These are phyloP conservation scores for Gymnarchus niloticus DNA, from an alignment of 2,113 vertebrate species.

Conservation along the genomic window DNA sequence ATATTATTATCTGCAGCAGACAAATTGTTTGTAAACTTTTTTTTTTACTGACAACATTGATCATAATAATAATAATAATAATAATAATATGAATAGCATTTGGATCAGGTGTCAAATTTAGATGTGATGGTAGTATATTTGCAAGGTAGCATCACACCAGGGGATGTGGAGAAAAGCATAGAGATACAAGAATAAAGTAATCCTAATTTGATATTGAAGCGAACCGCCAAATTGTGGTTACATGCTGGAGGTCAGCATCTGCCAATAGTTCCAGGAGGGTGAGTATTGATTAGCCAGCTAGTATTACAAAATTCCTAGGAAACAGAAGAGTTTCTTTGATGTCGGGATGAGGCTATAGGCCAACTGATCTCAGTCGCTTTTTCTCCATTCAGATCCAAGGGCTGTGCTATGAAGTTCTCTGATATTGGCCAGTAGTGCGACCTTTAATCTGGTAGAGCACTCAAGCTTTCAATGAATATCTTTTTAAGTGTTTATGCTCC, in stretches of 20 bases:
- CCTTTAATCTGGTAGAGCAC: background rate
- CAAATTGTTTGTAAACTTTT: background rate
- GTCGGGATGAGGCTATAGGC: background rate
- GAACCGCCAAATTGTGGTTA: background rate
- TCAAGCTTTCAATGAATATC: background rate
- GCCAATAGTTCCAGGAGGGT: background rate
- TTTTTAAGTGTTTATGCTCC: background rate
- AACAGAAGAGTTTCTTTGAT: background rate
- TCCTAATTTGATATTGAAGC: background rate
- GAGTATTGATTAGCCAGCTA: background rate
- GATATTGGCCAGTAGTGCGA: background rate
- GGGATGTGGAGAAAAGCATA: background rate
- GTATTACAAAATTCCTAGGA: background rate
- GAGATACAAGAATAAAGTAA: background rate
- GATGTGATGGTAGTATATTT: background rate
- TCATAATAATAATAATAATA: too few species aligned
- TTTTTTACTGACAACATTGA: too few species aligned
- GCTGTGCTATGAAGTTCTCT: background rate
- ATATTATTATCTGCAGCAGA: background rate
- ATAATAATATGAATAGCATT: too few species aligned
- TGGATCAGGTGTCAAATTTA: background rate
- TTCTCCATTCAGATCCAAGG: background rate
- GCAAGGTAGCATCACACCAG: background rate
- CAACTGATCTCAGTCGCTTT: background rate
- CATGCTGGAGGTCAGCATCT: background rate